Evolutionary conservation across 2,113 vertebrate genomes (phyloP).

Genomic region (Onychostoma macrolepis): DNA sequence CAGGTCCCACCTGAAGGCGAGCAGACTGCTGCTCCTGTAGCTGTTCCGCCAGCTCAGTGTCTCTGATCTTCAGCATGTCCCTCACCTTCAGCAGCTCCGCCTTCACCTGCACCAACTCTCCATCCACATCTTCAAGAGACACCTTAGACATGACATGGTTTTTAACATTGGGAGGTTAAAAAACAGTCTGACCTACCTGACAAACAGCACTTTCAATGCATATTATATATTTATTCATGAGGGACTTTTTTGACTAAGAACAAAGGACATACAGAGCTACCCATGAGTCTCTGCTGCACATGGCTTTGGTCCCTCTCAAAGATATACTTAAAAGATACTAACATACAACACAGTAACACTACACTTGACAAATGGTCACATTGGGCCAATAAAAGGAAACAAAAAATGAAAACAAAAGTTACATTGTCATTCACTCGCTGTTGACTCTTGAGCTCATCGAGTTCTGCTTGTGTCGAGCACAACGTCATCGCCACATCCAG

Average conservation of each 20-base stretch:
- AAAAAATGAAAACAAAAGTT: neutral
- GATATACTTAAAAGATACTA: neutral
- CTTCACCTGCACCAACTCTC: slow-evolving; percentile 61
- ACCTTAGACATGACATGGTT: slow-evolving; percentile 46
- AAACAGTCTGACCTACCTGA: neutral
- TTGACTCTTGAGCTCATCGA: slow-evolving; percentile 59
- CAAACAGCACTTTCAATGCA: neutral
- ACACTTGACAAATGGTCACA: neutral
- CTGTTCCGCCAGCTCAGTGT: slow-evolving; percentile 58
- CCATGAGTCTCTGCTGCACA: neutral
- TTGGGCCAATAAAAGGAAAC: neutral
- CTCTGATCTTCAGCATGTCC: slow-evolving; percentile 56
- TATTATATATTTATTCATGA: neutral
- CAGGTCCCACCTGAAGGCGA: slow-evolving; percentile 48
- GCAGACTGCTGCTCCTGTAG: slow-evolving; percentile 48
- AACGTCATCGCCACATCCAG: slow-evolving; percentile 67
- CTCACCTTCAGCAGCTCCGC: slow-evolving; percentile 63
- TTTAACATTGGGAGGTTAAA: neutral
- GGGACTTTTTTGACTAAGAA: neutral
- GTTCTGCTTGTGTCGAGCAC: slow-evolving; percentile 69
- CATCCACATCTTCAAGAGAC: slow-evolving; percentile 59
- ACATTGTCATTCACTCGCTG: slow-evolving; percentile 44
- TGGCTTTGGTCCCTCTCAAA: neutral
- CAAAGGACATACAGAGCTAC: slow-evolving; percentile 3
- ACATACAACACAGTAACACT: neutral